A percentile compares a stretch with the other conserved stretches of the same genome.
phyloP scores from a whole-genome alignment of 2,113 vertebrate genomes.

The Vicugna pacos region DNA sequence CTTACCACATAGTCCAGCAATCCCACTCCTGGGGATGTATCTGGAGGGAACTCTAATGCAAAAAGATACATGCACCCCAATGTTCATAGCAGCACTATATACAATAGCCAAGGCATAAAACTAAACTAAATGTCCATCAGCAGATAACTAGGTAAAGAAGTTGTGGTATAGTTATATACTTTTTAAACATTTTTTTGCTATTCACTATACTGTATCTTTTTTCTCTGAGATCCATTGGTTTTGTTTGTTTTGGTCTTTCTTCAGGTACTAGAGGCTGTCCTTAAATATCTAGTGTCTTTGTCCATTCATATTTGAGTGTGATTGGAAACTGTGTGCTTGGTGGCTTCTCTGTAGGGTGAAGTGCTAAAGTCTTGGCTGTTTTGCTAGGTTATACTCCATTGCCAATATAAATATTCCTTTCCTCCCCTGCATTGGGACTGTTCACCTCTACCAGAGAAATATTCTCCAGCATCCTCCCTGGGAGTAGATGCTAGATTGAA shows the following conservation, averaged over 20 bases:
- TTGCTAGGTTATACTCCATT: neutral
- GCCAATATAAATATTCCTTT: neutral
- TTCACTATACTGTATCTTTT: neutral
- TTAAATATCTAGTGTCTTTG: neutral
- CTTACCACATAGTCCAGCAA: too few relatives aligned
- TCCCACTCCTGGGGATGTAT: too few relatives aligned
- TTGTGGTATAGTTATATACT: neutral
- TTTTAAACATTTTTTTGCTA: neutral
- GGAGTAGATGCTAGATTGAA: too few relatives aligned
- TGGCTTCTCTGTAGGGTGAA: neutral
- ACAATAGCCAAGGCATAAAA: too few relatives aligned
- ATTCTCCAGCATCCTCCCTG: neutral
- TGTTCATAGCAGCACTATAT: too few relatives aligned
- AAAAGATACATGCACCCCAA: too few relatives aligned
- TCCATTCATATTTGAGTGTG: neutral
- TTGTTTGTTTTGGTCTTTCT: neutral
- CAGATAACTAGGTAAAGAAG: too few relatives aligned
- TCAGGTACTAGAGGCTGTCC: neutral
- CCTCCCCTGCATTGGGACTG: rapidly evolving
- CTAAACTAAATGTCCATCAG: too few relatives aligned
- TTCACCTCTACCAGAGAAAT: neutral
- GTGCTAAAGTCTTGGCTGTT: neutral
- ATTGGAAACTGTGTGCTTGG: neutral
- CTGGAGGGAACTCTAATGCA: too few relatives aligned
- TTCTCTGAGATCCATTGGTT: neutral